Base-by-base conservation (phyloP, 2,888 invertebrate species). In the Bellardia pandia region DNA sequence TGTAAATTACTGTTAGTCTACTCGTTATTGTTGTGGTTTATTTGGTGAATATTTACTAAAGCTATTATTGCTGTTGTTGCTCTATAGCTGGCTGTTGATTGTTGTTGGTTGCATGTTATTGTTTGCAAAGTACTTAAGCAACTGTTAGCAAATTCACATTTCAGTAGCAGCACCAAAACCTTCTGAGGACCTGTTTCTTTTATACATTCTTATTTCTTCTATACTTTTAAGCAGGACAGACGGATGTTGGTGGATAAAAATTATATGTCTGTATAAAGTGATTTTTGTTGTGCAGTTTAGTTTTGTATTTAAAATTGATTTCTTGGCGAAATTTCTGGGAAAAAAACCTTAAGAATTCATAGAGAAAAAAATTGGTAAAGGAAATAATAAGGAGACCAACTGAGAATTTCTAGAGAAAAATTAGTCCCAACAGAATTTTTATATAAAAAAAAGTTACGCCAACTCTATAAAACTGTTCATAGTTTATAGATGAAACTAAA, bases 1-100 rank as follows among this genome's bases (percentile, higher is more conserved):
- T 87, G 87, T 75, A 87, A 87, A 87, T 87, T 78, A 81, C 84
- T 84, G 80, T 81, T 84, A 87, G 85, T 85, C 87, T 81, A 66
- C 78, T 87, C 80, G 87, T 85, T 87, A 85, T 87, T 85, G 69
- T 85, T 87, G 87, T 75, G 87, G 85, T 80, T 87, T 81, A 75
- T 81, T 79, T 79, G 77, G 87, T 87, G 87, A 81, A 85, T 81
- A 85, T 87, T 74, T 81, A 74, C 60, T 77, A 60, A 76, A 81
- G 71, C 72, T 42, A 68, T 82, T 86, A 83, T 78, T 75, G 66
- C 76, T 79, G 83, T 14, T 56, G 81, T 37, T 58, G 16, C 5
- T 56, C 33, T 53, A 60, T 37, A 62, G 45, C 37, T 64, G 42
- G 56, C 33, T 62, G 74, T 71, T 85, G 85, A 71, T 76, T 85